Conservation (phyloP, 2,797 vertebrate genomes). For the Pampus argenteus region DNA sequence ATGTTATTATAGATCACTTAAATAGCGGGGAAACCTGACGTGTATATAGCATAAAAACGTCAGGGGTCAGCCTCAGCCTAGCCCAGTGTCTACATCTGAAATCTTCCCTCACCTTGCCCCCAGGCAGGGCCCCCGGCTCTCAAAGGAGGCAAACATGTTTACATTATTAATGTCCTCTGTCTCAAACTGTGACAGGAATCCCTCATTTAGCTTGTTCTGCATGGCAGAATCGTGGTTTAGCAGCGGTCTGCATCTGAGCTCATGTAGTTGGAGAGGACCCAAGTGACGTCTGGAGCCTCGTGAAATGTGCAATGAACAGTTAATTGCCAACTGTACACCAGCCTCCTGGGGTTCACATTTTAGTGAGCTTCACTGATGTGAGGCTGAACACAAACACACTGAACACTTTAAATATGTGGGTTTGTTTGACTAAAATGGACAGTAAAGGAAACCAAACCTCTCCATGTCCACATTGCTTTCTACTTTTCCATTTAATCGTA, state of each 20-base stretch:
- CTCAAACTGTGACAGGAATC: slow-evolving; percentile 61
- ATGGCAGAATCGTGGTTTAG: slow-evolving; percentile 52
- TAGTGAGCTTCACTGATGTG: slow-evolving; percentile 54
- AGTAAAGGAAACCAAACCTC: slow-evolving; percentile 10
- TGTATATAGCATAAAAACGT: too few species aligned
- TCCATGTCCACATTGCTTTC: neutral
- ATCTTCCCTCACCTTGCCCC: slow-evolving; percentile 30
- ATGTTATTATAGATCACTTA: neutral
- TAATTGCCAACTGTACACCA: slow-evolving; percentile 70
- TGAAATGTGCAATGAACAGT: slow-evolving; percentile 74
- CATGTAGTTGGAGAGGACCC: slow-evolving; percentile 63
- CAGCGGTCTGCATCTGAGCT: slow-evolving; percentile 48
- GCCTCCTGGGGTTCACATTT: slow-evolving; percentile 68
- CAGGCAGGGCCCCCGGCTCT: slow-evolving; percentile 28
- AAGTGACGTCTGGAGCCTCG: slow-evolving; percentile 57
- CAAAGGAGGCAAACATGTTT: slow-evolving; percentile 45
- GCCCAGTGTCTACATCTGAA: slow-evolving; percentile 16
- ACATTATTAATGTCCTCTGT: slow-evolving; percentile 68
- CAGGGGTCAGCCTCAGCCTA: slow-evolving; percentile 39
- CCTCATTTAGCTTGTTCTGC: slow-evolving; percentile 70
- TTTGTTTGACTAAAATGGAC: slow-evolving; percentile 32
- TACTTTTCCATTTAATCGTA: slow-evolving; percentile 3
- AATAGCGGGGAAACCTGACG: neutral
- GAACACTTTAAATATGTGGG: slow-evolving; percentile 25
- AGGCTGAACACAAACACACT: slow-evolving; percentile 42